Evolutionary conservation across 2,113 vertebrate species (phyloP).

Genomic region (Corythornis cristatus): DNA sequence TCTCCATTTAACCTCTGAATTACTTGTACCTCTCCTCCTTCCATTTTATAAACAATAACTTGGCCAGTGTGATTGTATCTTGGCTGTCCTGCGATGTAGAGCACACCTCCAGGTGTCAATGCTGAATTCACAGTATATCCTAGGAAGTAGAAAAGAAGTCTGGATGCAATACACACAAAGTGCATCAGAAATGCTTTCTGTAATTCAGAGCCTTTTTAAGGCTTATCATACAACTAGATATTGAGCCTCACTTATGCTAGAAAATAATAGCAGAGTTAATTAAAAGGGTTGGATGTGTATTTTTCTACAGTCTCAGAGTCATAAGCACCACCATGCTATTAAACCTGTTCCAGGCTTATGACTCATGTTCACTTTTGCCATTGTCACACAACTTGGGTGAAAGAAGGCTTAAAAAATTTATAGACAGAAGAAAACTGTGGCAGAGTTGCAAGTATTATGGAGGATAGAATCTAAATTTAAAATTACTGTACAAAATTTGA

Average conservation of each 20-base stretch:
- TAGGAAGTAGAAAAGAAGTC: conserved; percentile 52
- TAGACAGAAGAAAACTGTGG: neutral
- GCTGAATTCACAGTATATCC: conserved; percentile 94
- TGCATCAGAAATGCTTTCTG: neutral
- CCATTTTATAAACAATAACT: conserved; percentile 86
- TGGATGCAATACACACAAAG: neutral
- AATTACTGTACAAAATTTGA: neutral
- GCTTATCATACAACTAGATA: neutral
- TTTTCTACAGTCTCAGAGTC: neutral
- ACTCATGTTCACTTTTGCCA: neutral
- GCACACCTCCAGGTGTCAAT: conserved; percentile 72
- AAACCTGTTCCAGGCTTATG: neutral
- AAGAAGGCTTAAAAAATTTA: neutral
- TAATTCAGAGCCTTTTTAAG: neutral
- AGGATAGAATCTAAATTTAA: neutral
- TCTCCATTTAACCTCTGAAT: conserved; percentile 89
- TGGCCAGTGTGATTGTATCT: conserved; percentile 95
- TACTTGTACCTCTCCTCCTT: conserved; percentile 70
- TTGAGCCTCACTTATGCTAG: neutral
- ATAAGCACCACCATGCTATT: neutral
- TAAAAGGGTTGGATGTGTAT: neutral
- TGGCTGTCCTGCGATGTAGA: conserved; percentile 92
- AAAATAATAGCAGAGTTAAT: neutral
- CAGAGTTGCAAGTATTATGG: neutral
- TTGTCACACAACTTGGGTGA: neutral